Evolutionary conservation across 2,888 invertebrate species (phyloP).

Genomic region (Caenorhabditis sp.): DNA sequence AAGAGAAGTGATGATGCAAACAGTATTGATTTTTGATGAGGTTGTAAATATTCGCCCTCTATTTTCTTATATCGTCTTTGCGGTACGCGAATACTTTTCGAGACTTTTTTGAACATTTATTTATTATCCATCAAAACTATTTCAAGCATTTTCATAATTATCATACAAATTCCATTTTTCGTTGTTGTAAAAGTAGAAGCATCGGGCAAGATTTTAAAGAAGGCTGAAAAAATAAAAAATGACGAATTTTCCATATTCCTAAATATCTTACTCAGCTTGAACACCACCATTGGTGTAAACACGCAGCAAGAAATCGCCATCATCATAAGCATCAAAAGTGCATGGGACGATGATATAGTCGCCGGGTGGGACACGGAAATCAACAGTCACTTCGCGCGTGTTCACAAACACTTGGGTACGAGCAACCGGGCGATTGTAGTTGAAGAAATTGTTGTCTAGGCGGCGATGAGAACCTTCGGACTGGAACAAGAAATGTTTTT

Average conservation of each 20-base stretch:
- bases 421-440: constrained; percentile 81
- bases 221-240: background rate
- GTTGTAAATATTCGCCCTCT: too few species aligned
- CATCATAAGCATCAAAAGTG: constrained; percentile 92
- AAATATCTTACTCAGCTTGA: background rate
- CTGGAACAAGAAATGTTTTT: background rate
- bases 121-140: too few species aligned
- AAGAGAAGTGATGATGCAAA: too few species aligned
- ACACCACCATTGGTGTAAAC: constrained; percentile 87
- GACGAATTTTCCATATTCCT: background rate
- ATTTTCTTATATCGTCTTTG: too few species aligned
- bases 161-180: too few species aligned
- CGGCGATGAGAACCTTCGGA: background rate
- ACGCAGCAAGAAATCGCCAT: constrained; percentile 91
- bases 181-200: too few species aligned
- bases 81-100: too few species aligned
- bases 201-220: background rate
- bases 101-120: too few species aligned
- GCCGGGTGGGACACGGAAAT: constrained; percentile 91
- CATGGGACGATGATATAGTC: constrained; percentile 93
- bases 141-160: too few species aligned
- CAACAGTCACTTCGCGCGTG: constrained; percentile 82
- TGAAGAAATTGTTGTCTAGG: constrained; percentile 79
- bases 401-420: constrained; percentile 94
- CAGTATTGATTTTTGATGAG: too few species aligned